Evolutionary conservation across 2,888 invertebrate genomes (phyloP), one percentile per base, ranked within the genome.

Genomic region (Noctua comes): DNA sequence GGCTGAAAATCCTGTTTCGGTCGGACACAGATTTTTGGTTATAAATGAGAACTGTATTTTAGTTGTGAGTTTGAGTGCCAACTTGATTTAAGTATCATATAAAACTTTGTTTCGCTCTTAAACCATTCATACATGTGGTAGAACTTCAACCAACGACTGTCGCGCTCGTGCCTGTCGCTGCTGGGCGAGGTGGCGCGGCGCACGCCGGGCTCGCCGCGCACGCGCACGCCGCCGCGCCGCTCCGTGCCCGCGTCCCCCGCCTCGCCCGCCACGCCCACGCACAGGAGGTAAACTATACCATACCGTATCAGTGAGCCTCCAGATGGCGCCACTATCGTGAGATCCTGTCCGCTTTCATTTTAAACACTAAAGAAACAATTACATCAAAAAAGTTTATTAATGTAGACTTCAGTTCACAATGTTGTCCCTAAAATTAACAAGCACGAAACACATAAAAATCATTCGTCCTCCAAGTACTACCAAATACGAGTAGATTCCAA

Each of bases 131-230:
- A 1, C 43, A 4, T 43, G n/a, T 27, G n/a, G 0, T 87, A 97
- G 97, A 97, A 97, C 91, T 97, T 97, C 93, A 97, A 94, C 89
- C 97, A 97, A 90, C 95, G 97, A 0, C 89, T 97, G 40, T 97
- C 97, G 0, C 95, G 94, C 36, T 97, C 97, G 24, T 97, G 97
- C 86, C 91, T 96, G 74, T 95, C 96, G 0, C 92, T 97, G 75
- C 92, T 97, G 88, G 93, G 95, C 51, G 97, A 96, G 90, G 97
- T 96, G 87, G 92, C 95, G 71, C 95, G 97, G 0, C 91, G 95
- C 2, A 93, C 95, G 91, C 92, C 93, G 4, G 90, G 88, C 54
- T 68, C 90, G 51, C 89, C 88, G 68, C 91, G 88, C 82, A 85
- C 88, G 82, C 91, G 78, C 87, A 89, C 90, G 0, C 86, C 88